A percentile compares a stretch with the other conserved stretches of the same genome.
These are phyloP conservation scores for Drosophila prostipennis DNA, from an alignment of 2,888 invertebrate genomes.

Conservation along the genomic window DNA sequence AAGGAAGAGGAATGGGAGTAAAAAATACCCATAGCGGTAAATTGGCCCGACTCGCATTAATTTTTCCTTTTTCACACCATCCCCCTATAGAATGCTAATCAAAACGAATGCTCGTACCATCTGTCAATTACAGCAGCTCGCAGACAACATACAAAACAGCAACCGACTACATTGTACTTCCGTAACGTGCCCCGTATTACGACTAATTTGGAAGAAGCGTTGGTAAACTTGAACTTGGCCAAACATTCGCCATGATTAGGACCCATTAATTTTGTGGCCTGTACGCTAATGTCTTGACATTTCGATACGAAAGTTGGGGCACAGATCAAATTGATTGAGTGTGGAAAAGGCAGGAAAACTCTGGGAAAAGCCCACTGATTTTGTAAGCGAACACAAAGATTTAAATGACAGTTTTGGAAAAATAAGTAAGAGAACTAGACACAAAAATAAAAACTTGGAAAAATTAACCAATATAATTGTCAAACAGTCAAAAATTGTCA, in stretches of 20 bases:
- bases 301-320: conserved; percentile 16
- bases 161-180: conserved; percentile 25
- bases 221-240: conserved; percentile 29
- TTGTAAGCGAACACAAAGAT: not conserved
- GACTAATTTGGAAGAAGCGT: conserved; percentile 53
- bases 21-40: not conserved
- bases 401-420: not conserved
- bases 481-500: too few species aligned
- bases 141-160: conserved; percentile 31
- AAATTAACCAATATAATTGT: too few species aligned
- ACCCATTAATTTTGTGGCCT: conserved; percentile 60
- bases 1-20: not conserved
- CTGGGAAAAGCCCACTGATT: not conserved
- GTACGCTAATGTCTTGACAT: conserved; percentile 50
- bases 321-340: conserved; percentile 13
- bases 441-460: too few species aligned
- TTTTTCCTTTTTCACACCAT: conserved; percentile 9
- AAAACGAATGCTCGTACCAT: conserved; percentile 59
- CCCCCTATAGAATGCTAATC: conserved; percentile 54
- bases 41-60: conserved; percentile 10
- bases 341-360: conserved; percentile 1
- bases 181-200: conserved; percentile 63
- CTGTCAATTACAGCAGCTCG: conserved; percentile 64
- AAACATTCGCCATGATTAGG: conserved; percentile 70
- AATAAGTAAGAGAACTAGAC: not conserved